Evolutionary conservation across 2,113 vertebrate species (phyloP).

Genomic region (Ictalurus punctatus): DNA sequence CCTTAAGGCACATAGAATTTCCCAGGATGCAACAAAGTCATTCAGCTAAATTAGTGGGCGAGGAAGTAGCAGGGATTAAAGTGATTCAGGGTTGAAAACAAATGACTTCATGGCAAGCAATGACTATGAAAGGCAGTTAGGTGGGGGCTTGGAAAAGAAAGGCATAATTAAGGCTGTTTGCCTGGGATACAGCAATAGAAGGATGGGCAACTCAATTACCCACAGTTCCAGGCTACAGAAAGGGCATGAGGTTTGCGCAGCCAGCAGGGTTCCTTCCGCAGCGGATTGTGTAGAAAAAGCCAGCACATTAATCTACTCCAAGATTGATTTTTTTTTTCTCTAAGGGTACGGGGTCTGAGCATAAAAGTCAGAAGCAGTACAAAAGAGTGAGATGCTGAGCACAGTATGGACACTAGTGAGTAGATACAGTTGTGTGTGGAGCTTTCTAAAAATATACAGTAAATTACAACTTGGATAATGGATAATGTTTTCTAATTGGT

Average conservation of each 20-base stretch:
- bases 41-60: slow-evolving; percentile 52
- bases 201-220: slow-evolving; percentile 59
- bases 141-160: slow-evolving; percentile 59
- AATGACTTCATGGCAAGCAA: slow-evolving; percentile 64
- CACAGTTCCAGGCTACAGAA: slow-evolving; percentile 53
- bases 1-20: slow-evolving; percentile 49
- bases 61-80: slow-evolving; percentile 60
- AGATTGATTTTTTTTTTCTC: slow-evolving; percentile 47
- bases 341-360: slow-evolving; percentile 4
- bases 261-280: slow-evolving; percentile 64
- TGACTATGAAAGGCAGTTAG: slow-evolving; percentile 58
- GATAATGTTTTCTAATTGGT: not conserved
- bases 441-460: not conserved
- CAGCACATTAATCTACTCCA: slow-evolving; percentile 58
- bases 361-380: slow-evolving; percentile 38
- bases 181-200: slow-evolving; percentile 62
- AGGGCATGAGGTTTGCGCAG: slow-evolving; percentile 56
- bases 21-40: slow-evolving; percentile 53
- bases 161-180: slow-evolving; percentile 65
- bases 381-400: slow-evolving; percentile 31
- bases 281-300: slow-evolving; percentile 51
- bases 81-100: slow-evolving; percentile 62
- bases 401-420: not conserved
- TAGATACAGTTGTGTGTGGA: not conserved
- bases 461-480: not conserved